Evolutionary conservation across 2,797 vertebrate genomes (phyloP).

Genomic region (Coregonus suidteri): DNA sequence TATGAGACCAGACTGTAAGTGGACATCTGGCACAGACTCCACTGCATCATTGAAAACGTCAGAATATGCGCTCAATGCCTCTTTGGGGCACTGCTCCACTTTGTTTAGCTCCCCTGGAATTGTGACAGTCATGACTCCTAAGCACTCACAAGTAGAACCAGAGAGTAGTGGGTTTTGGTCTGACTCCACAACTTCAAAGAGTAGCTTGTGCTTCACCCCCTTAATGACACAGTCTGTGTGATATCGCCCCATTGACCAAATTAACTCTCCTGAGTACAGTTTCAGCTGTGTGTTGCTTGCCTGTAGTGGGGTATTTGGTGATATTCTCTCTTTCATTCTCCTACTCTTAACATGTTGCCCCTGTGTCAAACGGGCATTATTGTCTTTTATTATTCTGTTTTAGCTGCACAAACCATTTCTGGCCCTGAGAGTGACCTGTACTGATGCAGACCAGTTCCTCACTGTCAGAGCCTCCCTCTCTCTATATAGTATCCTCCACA

Average conservation of each 20-base stretch:
- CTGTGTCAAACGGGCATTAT: background rate
- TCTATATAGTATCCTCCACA: too few species aligned
- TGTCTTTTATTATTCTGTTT: background rate
- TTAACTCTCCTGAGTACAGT: background rate
- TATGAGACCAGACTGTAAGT: too few species aligned
- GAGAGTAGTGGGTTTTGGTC: constrained; percentile 19
- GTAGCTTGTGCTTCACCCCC: constrained; percentile 19
- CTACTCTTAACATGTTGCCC: background rate
- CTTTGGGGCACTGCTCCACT: too few species aligned
- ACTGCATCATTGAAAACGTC: too few species aligned
- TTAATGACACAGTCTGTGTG: constrained; percentile 26
- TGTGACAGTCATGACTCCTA: too few species aligned
- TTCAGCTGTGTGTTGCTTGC: background rate
- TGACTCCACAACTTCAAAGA: constrained; percentile 25
- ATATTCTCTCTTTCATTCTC: background rate
- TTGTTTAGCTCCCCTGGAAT: too few species aligned
- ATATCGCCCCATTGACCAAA: constrained; percentile 18
- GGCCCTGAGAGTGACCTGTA: too few species aligned
- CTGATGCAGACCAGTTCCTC: too few species aligned
- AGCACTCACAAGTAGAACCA: constrained; percentile 10
- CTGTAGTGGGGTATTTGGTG: background rate
- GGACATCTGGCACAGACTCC: too few species aligned
- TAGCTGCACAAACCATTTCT: too few species aligned
- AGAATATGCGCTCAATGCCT: too few species aligned
- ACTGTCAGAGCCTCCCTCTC: too few species aligned